A percentile compares a stretch with the other conserved stretches of the same genome.
These are phyloP conservation scores for Electrona antarctica DNA, from an alignment of 2,113 vertebrate species.

Conservation along the genomic window DNA sequence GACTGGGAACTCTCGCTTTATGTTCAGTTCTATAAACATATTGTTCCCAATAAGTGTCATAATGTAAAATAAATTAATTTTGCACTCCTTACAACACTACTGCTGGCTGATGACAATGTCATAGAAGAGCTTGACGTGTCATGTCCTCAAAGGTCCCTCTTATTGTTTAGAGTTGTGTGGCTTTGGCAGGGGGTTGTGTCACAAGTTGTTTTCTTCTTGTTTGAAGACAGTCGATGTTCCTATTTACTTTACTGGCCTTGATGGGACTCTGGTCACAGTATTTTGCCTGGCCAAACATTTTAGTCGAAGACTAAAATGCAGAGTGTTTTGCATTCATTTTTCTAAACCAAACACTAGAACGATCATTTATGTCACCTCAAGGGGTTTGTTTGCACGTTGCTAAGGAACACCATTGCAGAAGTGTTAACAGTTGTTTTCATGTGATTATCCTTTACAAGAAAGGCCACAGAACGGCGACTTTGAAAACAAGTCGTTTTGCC, in stretches of 20 bases:
- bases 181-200: background rate
- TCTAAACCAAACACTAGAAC: slow-evolving; percentile 11
- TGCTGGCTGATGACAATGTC: background rate
- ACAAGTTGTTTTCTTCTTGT: slow-evolving; percentile 4
- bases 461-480: slow-evolving; percentile 36
- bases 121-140: background rate
- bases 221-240: background rate
- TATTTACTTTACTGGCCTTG: slow-evolving; percentile 5
- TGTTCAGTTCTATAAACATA: background rate
- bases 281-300: slow-evolving; percentile 14
- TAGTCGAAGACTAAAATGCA: slow-evolving; percentile 7
- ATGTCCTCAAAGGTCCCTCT: background rate
- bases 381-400: slow-evolving; percentile 50
- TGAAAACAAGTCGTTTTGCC: slow-evolving; percentile 61
- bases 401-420: slow-evolving; percentile 45
- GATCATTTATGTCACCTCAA: slow-evolving; percentile 21
- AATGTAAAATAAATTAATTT: background rate
- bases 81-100: background rate
- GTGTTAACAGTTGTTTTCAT: slow-evolving; percentile 55
- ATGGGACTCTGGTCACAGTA: slow-evolving; percentile 17
- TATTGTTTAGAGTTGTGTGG: slow-evolving; percentile 1
- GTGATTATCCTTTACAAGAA: slow-evolving; percentile 53
- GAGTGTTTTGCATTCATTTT: slow-evolving; percentile 20
- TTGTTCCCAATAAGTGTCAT: no score
- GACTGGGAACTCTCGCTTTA: background rate